Evolutionary conservation across 2,113 vertebrate genomes (phyloP).

Genomic region (Dunckerocampus dactyliophorus): DNA sequence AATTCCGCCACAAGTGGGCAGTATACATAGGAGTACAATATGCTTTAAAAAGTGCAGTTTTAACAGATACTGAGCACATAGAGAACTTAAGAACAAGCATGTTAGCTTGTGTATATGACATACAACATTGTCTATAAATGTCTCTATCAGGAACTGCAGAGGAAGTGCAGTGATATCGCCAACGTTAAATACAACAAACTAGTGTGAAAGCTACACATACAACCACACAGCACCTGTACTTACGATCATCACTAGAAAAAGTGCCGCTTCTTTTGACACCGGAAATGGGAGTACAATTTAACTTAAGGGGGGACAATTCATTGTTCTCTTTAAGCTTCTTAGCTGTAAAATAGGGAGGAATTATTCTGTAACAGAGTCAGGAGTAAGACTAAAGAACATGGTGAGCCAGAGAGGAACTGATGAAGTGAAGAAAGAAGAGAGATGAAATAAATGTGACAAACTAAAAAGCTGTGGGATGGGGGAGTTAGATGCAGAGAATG

Average conservation of each 20-base stretch:
- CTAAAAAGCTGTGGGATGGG: slow-evolving; percentile 16
- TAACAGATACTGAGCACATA: too few species aligned
- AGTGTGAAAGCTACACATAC: slow-evolving; percentile 25
- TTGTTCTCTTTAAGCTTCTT: slow-evolving; percentile 78
- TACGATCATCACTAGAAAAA: slow-evolving; percentile 51
- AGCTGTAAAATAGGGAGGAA: slow-evolving; percentile 73
- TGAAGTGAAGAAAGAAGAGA: slow-evolving; percentile 40
- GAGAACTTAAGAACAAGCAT: too few species aligned
- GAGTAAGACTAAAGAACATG: slow-evolving; percentile 37
- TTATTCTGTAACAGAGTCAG: slow-evolving; percentile 58
- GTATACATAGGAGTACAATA: too few species aligned
- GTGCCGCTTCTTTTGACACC: slow-evolving; percentile 50
- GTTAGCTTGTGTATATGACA: too few species aligned
- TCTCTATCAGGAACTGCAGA: slow-evolving; percentile 1
- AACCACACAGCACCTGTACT: slow-evolving; percentile 27
- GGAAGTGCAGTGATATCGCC: slow-evolving; percentile 26
- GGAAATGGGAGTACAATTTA: slow-evolving; percentile 73
- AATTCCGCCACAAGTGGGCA: too few species aligned
- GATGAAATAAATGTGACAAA: slow-evolving; percentile 46
- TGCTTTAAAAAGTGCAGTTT: too few species aligned
- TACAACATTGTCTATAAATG: too few species aligned
- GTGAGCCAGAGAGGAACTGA: slow-evolving; percentile 40
- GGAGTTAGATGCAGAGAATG: slow-evolving; percentile 32
- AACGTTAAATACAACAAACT: slow-evolving; percentile 28
- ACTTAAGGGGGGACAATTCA: slow-evolving; percentile 68